Evolutionary conservation across 2,888 invertebrate genomes (phyloP).

Genomic region (Trileptium ribeirensis): DNA sequence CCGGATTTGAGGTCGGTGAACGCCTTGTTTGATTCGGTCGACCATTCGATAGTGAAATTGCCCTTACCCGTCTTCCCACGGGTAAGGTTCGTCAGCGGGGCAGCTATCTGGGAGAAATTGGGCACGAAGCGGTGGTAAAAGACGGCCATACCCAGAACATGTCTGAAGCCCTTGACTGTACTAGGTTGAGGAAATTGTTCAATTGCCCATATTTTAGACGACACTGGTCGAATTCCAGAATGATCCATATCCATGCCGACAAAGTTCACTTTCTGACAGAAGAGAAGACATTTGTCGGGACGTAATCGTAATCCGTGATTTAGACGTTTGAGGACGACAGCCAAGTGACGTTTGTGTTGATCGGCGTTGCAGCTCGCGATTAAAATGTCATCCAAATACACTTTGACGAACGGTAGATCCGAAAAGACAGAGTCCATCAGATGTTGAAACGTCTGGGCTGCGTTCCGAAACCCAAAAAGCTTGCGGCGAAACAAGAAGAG

Average conservation of each 20-base stretch:
- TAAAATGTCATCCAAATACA: too few relatives aligned
- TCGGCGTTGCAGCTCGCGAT: too few relatives aligned
- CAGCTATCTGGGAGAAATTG: constrained; percentile 1
- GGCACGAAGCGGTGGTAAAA: constrained; percentile 9
- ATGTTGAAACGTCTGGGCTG: too few relatives aligned
- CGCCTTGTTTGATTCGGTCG: background rate
- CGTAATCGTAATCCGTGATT: background rate
- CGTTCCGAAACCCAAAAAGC: too few relatives aligned
- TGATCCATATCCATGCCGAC: background rate
- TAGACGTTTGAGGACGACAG: too few relatives aligned
- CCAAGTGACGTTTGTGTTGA: too few relatives aligned
- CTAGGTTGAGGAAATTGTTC: background rate
- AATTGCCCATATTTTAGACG: background rate
- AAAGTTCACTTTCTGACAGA: background rate
- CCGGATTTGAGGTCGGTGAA: background rate
- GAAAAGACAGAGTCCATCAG: too few relatives aligned
- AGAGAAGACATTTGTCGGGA: background rate
- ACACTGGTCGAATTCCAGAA: background rate
- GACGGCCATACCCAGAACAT: constrained; percentile 2
- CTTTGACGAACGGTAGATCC: too few relatives aligned
- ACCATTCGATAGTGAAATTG: background rate
- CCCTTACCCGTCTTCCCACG: background rate
- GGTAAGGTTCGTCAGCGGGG: constrained; percentile 9
- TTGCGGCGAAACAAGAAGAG: too few relatives aligned
- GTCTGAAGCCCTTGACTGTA: background rate